A percentile compares a stretch with the other conserved stretches of the same genome.
Conservation (phyloP, 1,140 invertebrate species). For the Camponotus floridanus region DNA sequence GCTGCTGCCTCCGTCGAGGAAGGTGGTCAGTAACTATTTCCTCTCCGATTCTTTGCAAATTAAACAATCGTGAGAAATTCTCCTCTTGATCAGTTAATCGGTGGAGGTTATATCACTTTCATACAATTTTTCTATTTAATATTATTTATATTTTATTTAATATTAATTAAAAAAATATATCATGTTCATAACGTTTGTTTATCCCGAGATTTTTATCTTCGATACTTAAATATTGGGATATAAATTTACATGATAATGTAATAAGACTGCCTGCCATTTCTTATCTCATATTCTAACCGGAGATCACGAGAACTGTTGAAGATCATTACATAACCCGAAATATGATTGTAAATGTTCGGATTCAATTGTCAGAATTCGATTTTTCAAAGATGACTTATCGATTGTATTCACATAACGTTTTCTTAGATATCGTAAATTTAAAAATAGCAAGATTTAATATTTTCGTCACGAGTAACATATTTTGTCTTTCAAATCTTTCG, state of each 20-base stretch:
- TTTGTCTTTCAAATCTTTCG: background rate
- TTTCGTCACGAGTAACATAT: background rate
- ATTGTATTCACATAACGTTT: background rate
- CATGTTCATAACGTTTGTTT: background rate
- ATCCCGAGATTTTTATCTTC: background rate
- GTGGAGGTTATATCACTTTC: slow-evolving; percentile 18
- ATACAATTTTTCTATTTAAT: background rate
- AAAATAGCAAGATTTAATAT: background rate
- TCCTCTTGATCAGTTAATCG: no score
- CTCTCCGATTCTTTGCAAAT: background rate
- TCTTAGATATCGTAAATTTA: background rate
- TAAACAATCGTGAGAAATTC: background rate
- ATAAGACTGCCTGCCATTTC: background rate
- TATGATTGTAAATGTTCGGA: background rate
- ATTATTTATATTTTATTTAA: no score
- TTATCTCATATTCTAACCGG: background rate
- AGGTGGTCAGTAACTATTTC: slow-evolving; percentile 83
- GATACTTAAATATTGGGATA: background rate
- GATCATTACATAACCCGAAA: slow-evolving; percentile 63
- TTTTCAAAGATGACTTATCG: background rate
- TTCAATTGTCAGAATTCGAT: background rate
- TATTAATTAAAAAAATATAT: no score
- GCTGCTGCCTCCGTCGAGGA: slow-evolving; percentile 87
- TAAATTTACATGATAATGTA: background rate
- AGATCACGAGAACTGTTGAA: no score